Evolutionary conservation across 37 sponge, comb jelly and placozoan genomes (phyloP).

Genomic region (Agelas oroides): DNA sequence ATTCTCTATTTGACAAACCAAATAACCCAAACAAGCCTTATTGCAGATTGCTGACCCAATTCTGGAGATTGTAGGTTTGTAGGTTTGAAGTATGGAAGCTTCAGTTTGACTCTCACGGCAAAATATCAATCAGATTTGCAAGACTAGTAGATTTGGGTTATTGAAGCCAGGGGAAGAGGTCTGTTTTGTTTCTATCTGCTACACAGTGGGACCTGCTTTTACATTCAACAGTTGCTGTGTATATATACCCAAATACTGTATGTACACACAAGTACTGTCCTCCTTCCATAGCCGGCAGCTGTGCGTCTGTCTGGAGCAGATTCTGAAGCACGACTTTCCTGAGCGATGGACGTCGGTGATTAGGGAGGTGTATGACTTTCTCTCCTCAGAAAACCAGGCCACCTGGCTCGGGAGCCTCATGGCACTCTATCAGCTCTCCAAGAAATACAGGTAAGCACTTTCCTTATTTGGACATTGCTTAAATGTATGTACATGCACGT

Average conservation of each 20-base stretch:
- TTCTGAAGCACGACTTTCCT: slow-evolving; percentile 85
- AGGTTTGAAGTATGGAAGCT: too few relatives aligned
- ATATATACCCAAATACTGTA: neutral
- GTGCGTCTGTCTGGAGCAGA: slow-evolving; percentile 82
- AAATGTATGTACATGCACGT: slow-evolving; percentile 34
- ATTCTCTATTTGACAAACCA: too few relatives aligned
- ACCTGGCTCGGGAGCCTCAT: slow-evolving; percentile 75
- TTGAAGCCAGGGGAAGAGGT: too few relatives aligned
- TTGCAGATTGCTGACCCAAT: too few relatives aligned
- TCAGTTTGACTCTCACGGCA: too few relatives aligned
- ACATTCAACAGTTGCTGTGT: too few relatives aligned
- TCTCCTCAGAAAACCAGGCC: slow-evolving; percentile 65
- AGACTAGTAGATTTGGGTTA: too few relatives aligned
- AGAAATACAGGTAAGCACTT: slow-evolving; percentile 84
- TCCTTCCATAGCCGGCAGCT: slow-evolving; percentile 71
- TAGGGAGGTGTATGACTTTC: slow-evolving; percentile 53
- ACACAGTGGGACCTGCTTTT: too few relatives aligned
- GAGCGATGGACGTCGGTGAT: slow-evolving; percentile 82
- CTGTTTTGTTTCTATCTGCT: too few relatives aligned
- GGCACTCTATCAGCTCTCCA: slow-evolving; percentile 71
- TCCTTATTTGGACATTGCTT: neutral
- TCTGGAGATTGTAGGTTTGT: too few relatives aligned
- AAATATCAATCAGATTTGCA: too few relatives aligned
- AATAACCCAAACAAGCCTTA: too few relatives aligned
- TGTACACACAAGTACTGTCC: neutral